phyloP scores from a whole-genome alignment of 2,888 invertebrate species.

The Halictus ligatus region DNA sequence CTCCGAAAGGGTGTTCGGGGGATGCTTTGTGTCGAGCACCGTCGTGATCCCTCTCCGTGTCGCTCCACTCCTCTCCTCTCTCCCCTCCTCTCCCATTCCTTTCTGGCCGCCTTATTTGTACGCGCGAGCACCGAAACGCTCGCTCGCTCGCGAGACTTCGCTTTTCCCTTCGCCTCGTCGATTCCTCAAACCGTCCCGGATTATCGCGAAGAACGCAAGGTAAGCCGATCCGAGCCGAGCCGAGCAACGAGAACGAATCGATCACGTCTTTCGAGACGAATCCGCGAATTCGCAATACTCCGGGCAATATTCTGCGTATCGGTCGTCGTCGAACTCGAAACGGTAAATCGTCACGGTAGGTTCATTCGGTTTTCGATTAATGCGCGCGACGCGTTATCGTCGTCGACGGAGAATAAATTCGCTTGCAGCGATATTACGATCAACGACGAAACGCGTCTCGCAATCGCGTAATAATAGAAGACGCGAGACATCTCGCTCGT shows the following conservation, averaged over 20 bases:
- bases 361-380: not conserved
- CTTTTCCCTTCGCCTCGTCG: conserved; percentile 12
- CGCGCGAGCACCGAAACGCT: conserved; percentile 60
- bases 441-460: not conserved
- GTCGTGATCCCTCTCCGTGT: conserved; percentile 80
- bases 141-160: not conserved
- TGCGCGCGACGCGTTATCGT: too few species aligned
- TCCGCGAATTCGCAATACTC: not conserved
- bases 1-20: conserved; percentile 77
- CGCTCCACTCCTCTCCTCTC: conserved; percentile 41
- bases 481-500: not conserved
- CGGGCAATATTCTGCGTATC: not conserved
- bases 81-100: not conserved
- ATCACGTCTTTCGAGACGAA: not conserved
- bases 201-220: conserved; percentile 31
- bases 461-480: not conserved
- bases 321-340: not conserved
- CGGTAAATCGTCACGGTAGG: not conserved
- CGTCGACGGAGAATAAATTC: too few species aligned
- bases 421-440: too few species aligned
- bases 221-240: conserved; percentile 31
- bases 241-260: not conserved
- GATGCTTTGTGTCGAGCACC: conserved; percentile 77
- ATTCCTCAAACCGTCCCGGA: conserved; percentile 47
- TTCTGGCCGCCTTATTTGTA: conserved; percentile 79